Base-by-base conservation (phyloP, 1,140 invertebrate species). In the Pachyrhynchus sulphureomaculatus region DNA sequence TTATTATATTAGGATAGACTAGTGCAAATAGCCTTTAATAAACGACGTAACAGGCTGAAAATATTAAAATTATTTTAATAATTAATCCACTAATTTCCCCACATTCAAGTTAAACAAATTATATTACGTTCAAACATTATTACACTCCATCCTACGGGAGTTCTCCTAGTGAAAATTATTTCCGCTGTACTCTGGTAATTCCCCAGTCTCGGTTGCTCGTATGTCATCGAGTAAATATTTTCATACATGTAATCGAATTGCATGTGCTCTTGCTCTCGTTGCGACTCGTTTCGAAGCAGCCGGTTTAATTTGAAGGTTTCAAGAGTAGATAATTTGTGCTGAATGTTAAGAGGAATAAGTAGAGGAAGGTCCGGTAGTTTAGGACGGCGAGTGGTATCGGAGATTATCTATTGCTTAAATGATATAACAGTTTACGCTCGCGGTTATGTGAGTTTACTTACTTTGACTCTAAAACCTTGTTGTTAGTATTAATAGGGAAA, bases 141-240 rank as follows among this genome's bases (percentile, higher is more conserved):
- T 52, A 52, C 37, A 32, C 37, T 52, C 49, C 49, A 17, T 32
- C 23, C n/a, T n/a, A n/a, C 32, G 45, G 12, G 42, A 21, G 20
- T 45, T 21, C 9, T 45, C 33, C 47, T 33, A 33, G 24, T 49
- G 32, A 33, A 49, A 49, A 49, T 49, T 49, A 49, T 29, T 49
- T 49, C 47, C 47, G 33, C 24, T 33, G 33, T 34, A 29, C 47
- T 29, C 47, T 33, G 47, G 47, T 49, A 29, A 49, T 33, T 49
- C 47, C 26, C 33, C 47, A 13, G 24, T 33, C 26, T 49, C 47
- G 17, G 47, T 10, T 49, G 47, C 26, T 49, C 47, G 24, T 49
- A 49, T 49, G 47, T 49, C 47, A 49, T 49, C 47, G 47, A 33
- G 47, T 29, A 49, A 49, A 49, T 49, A 49, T 49, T 49, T 49